Evolutionary conservation across 1,140 invertebrate genomes (phyloP), one percentile per base, ranked within the genome.

Genomic region (Heliconius nattereri): DNA sequence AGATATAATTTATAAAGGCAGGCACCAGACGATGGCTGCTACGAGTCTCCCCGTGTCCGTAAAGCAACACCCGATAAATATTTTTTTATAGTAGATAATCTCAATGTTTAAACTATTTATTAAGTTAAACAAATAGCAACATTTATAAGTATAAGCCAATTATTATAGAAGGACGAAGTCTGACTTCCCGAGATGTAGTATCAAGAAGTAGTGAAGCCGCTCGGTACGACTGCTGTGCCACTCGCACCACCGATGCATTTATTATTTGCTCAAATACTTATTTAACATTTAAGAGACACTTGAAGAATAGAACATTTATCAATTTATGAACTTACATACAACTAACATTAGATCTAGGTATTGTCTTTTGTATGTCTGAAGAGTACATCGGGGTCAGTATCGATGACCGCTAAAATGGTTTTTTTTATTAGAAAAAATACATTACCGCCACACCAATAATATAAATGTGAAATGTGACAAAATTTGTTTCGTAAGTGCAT

Each of bases 321-420:
- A 86, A 85, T 83, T 91, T 89, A 93, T 92, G 91, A 93, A 91
- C 92, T 93, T 94, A 94, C 91, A 87, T 92, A 91, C 89, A 86
- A 85, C 92, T 94, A 94, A 92, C 86, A 90, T 93, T 94, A 94
- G 91, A 93, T 92, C 93, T 94, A 94, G 92, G 93, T 94, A 94
- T 94, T 94, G 93, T 94, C 93, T 93, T 94, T 94, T 93, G 90
- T 93, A 94, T 94, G 92, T 91, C 90, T 92, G 91, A 94, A 90
- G 89, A 83, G 84, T 91, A 76, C 76, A 88, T 92, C 90, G 91
- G 89, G 92, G 87, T 91, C 89, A 84, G 81, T 86, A 87, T 78
- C 79, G 78, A 82, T 81, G 78, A 83, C 35, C 78, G 70, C 76
- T 79, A 78, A 77, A 84, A 78, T 74, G 83, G 79, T 16, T 66